These are phyloP conservation scores for Anthoptus insignis DNA, from an alignment of 2,888 invertebrate genomes.

Conservation along the genomic window DNA sequence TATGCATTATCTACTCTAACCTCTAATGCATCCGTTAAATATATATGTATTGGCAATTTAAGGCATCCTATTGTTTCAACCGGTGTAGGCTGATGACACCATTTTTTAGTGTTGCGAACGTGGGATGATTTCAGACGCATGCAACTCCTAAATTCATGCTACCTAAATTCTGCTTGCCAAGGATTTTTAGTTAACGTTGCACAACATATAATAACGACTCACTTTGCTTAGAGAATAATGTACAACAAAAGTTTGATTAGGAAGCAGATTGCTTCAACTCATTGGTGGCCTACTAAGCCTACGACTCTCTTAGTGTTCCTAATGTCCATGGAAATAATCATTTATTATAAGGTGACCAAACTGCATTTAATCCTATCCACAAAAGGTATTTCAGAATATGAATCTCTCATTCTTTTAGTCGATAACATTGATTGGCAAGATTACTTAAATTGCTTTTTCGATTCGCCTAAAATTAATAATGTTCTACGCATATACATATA, in stretches of 20 bases:
- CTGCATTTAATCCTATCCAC: too few relatives aligned
- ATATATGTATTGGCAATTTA: conserved; percentile 4
- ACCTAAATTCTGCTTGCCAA: background rate
- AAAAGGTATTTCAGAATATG: too few relatives aligned
- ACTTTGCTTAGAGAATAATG: background rate
- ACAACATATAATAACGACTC: background rate
- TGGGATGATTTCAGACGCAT: background rate
- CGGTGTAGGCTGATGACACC: conserved; percentile 5
- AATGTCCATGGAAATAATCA: too few relatives aligned
- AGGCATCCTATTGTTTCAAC: conserved; percentile 1
- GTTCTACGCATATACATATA: too few relatives aligned
- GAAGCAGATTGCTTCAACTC: background rate
- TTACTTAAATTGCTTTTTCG: too few relatives aligned
- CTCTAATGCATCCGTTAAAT: too few relatives aligned
- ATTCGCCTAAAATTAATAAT: too few relatives aligned
- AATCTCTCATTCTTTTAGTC: too few relatives aligned
- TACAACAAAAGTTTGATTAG: background rate
- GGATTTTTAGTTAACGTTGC: background rate
- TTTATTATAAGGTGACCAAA: too few relatives aligned
- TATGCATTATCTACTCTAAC: too few relatives aligned
- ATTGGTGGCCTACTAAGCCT: background rate
- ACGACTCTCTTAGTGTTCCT: too few relatives aligned
- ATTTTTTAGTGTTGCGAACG: conserved; percentile 3
- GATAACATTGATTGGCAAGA: too few relatives aligned
- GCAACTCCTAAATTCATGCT: background rate